Base-by-base conservation (phyloP, 2,888 invertebrate species). In the Saturnia pavonia region DNA sequence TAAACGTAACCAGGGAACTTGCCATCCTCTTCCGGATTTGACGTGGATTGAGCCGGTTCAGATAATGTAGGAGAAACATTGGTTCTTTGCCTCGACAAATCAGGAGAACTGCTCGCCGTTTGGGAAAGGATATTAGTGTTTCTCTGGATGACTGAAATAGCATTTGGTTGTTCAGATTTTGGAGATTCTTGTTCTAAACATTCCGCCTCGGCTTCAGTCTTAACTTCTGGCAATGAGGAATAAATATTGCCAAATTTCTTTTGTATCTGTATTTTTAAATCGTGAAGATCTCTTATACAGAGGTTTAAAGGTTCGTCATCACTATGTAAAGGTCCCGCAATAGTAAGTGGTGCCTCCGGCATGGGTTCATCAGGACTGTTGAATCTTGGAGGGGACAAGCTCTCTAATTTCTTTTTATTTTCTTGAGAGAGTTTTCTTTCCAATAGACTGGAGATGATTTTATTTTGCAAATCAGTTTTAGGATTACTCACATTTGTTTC, bases 261-360 rank as follows among this genome's bases (percentile, higher is more conserved):
- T 69, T 95, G 89, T 51, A 96, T 91, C 76, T 96, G 94, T 75
- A 96, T 95, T 80, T 96, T 96, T 40, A 96, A 85, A 74, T 96
- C 96, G 79, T 95, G 96, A 68, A 96, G 94, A 82, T 98, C 98
- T 69, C 97, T 93, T 72, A 98, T 95, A 84, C 98, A 98, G 7
- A 98, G 94, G 88, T 98, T 98, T 8, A 98, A 90, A 0, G 98
- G 98, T 82, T 97, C 97, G 69, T 96, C 96, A 82, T 91, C 86
- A 77, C 86, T 85, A 77, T 90, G 87, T 78, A 93, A 69, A 22
- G 86, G 87, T 27, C 87, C 84, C 70, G 88, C 86, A 68, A 88
- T 84, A 1, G 91, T 84, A 74, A 84, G 73, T 1, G 91, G 91
- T 1, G 89, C 89, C 70, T 84, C 89, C 0, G 90, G 89, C 87